phyloP scores from a whole-genome alignment of 2,797 vertebrate genomes.

The Amblyopsis hoosieri region DNA sequence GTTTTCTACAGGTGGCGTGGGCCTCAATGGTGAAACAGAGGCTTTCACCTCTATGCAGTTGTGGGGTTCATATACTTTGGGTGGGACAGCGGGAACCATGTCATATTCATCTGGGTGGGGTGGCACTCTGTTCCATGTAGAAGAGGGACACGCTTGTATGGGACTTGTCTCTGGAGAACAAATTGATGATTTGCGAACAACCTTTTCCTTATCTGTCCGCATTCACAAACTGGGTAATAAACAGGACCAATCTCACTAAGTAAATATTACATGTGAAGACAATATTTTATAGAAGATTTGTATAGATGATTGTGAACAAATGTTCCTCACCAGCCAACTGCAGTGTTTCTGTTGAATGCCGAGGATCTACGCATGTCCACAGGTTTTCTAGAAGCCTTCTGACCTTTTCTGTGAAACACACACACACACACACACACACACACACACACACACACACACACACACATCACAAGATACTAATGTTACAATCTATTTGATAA shows the following conservation, averaged over 20 bases:
- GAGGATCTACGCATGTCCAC: slow-evolving; percentile 88
- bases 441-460: slow-evolving; percentile 16
- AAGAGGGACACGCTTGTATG: slow-evolving; percentile 11
- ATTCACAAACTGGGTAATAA: not conserved
- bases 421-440: not conserved
- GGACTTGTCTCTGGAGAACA: slow-evolving; percentile 48
- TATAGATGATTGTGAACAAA: too few relatives aligned
- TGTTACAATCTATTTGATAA: not conserved
- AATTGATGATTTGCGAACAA: not conserved
- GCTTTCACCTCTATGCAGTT: slow-evolving; percentile 2
- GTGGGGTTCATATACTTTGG: slow-evolving; percentile 11
- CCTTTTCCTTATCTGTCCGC: too few relatives aligned
- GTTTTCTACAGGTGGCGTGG: not conserved
- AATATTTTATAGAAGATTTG: not conserved
- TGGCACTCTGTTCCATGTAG: slow-evolving; percentile 19
- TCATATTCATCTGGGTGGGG: not conserved
- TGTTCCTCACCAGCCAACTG: slow-evolving; percentile 50
- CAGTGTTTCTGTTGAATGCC: slow-evolving; percentile 51
- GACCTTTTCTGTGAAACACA: slow-evolving; percentile 81
- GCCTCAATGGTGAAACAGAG: slow-evolving; percentile 17
- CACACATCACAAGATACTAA: not conserved
- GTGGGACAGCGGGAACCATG: slow-evolving; percentile 3
- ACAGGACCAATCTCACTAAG: not conserved
- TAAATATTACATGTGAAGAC: not conserved
- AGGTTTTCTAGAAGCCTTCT: slow-evolving; percentile 84